phyloP scores from a whole-genome alignment of 2,797 vertebrate species.

The Pseudomugil gertrudae region DNA sequence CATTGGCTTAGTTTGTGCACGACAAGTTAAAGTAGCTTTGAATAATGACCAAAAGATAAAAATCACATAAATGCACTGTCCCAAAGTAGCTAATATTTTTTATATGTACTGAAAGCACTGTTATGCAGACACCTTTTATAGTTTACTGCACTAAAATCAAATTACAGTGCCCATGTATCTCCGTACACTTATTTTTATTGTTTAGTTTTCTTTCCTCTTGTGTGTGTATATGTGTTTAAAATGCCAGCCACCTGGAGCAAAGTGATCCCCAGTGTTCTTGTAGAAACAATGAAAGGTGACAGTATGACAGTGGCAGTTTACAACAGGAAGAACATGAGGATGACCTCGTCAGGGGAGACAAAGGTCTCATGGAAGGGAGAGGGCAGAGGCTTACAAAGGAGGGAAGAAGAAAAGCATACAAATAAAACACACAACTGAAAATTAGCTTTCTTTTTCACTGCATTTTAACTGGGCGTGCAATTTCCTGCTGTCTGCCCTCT shows the following conservation, averaged over 20 bases:
- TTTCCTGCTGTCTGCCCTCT: constrained; percentile 3
- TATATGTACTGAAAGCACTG: not conserved
- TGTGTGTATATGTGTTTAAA: constrained; percentile 5
- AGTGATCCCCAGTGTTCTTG: constrained; percentile 34
- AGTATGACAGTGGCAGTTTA: constrained; percentile 23
- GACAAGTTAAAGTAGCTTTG: not conserved
- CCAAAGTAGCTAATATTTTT: not conserved
- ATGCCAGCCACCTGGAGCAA: constrained; percentile 50
- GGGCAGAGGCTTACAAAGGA: constrained; percentile 2
- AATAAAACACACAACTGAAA: not conserved
- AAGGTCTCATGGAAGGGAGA: constrained; percentile 25
- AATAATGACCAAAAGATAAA: not conserved
- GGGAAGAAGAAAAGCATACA: constrained; percentile 16
- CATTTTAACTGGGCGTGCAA: not conserved
- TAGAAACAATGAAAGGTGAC: constrained; percentile 57
- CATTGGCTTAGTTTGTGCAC: constrained; percentile 19
- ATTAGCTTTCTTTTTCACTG: accelerated
- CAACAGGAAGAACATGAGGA: constrained; percentile 48
- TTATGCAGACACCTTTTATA: not conserved
- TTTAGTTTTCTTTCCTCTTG: not conserved
- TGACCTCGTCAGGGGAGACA: constrained; percentile 29
- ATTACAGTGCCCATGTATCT: not conserved
- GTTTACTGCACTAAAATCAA: not conserved
- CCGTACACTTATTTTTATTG: not conserved
- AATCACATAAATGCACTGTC: not conserved